These are phyloP conservation scores for Melinaea marsaeus DNA, from an alignment of 2,888 invertebrate species.

Conservation along the genomic window DNA sequence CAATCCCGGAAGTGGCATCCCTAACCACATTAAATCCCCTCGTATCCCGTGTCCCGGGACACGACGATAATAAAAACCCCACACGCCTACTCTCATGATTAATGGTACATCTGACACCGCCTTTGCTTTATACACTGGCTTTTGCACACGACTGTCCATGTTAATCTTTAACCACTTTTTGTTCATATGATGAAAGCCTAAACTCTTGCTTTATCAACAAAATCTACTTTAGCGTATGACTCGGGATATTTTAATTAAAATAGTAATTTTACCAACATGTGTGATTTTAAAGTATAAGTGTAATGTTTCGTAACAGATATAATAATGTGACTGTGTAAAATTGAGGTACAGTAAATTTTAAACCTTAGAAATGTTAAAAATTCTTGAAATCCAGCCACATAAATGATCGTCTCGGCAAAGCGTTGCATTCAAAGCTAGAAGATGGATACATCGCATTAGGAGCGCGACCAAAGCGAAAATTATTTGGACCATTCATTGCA, in stretches of 20 bases:
- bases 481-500: conserved; percentile 19
- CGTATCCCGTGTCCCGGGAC: conserved; percentile 27
- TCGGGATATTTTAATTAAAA: too few relatives aligned
- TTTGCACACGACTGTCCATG: conserved; percentile 18
- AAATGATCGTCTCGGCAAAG: not conserved
- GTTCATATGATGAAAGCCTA: conserved; percentile 4
- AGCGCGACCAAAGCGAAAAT: conserved; percentile 15
- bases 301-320: too few relatives aligned
- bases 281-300: too few relatives aligned
- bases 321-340: too few relatives aligned
- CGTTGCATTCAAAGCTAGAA: conserved; percentile 19
- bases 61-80: conserved; percentile 39
- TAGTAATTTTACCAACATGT: too few relatives aligned
- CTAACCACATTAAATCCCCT: conserved; percentile 19
- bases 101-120: conserved; percentile 34
- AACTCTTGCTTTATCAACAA: not conserved
- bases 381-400: not conserved
- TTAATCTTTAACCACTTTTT: conserved; percentile 20
- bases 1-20: conserved; percentile 18
- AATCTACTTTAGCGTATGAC: not conserved
- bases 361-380: not conserved
- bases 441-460: conserved; percentile 28
- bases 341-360: not conserved
- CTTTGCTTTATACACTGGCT: conserved; percentile 16
- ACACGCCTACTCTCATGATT: conserved; percentile 33